Percentiles rank a stretch among this genome's conserved stretches.
These are phyloP conservation scores for Catharus ustulatus DNA, from an alignment of 2,797 vertebrate species.

Conservation along the genomic window DNA sequence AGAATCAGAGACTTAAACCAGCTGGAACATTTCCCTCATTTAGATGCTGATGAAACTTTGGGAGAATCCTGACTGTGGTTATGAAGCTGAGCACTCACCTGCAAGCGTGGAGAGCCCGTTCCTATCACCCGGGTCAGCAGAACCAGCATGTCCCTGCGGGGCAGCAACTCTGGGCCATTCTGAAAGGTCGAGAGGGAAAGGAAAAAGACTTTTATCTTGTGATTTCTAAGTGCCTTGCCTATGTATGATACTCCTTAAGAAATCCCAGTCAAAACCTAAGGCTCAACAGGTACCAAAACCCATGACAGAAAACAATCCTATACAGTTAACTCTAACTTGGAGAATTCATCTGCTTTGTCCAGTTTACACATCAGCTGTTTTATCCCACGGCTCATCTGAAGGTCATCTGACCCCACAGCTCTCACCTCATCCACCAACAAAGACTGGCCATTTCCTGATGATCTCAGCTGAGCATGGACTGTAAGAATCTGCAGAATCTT, in stretches of 20 bases:
- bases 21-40: not conserved
- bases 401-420: not conserved
- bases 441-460: slow-evolving; percentile 62
- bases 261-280: not conserved
- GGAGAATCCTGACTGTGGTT: not conserved
- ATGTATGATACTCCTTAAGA: not conserved
- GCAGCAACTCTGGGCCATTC: slow-evolving; percentile 94
- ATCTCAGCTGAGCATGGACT: slow-evolving; percentile 88
- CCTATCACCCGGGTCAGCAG: slow-evolving; percentile 89
- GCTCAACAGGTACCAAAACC: not conserved
- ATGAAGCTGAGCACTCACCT: slow-evolving; percentile 77
- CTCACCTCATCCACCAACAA: slow-evolving; percentile 88
- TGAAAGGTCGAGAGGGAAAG: slow-evolving; percentile 46
- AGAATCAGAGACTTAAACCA: not conserved
- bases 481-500: slow-evolving; percentile 87
- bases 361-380: not conserved
- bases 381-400: not conserved
- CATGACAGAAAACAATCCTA: not conserved
- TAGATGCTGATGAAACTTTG: not conserved
- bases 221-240: not conserved
- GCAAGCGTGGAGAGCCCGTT: slow-evolving; percentile 87
- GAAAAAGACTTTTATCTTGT: not conserved
- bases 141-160: slow-evolving; percentile 89
- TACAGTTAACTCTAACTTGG: not conserved
- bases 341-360: not conserved